Evolutionary conservation across 2,888 invertebrate genomes (phyloP).

Genomic region (Apeira syringaria): DNA sequence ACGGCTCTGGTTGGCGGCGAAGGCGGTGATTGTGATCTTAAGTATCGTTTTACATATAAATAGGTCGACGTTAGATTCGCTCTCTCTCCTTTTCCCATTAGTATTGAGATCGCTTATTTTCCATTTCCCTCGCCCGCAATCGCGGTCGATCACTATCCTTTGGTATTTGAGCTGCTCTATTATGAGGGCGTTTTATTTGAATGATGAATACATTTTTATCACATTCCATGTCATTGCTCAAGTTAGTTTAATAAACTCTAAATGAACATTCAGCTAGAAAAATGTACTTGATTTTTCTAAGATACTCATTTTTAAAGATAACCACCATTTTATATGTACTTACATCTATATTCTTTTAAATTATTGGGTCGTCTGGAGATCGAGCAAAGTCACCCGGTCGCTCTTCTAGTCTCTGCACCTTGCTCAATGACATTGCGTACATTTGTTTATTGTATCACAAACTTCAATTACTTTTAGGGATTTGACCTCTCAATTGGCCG

Average conservation of each 20-base stretch:
- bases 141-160: constrained; percentile 37
- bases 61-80: constrained; percentile 50
- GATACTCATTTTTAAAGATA: too few species aligned
- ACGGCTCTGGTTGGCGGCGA: constrained; percentile 33
- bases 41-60: constrained; percentile 51
- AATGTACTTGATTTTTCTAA: too few species aligned
- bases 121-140: constrained; percentile 52
- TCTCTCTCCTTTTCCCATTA: constrained; percentile 49
- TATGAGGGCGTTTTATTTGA: constrained; percentile 14
- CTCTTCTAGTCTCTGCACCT: constrained; percentile 52
- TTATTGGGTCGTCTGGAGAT: constrained; percentile 74
- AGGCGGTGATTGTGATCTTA: constrained; percentile 40
- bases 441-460: constrained; percentile 34
- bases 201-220: too few species aligned
- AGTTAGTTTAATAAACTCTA: too few species aligned
- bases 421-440: constrained; percentile 45
- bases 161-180: constrained; percentile 4
- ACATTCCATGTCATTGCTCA: too few species aligned
- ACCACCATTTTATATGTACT: constrained; percentile 21
- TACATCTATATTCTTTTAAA: constrained; percentile 47
- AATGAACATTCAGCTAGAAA: too few species aligned
- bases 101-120: constrained; percentile 54
- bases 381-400: constrained; percentile 69
- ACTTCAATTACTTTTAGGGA: constrained; percentile 34
- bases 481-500: constrained; percentile 26